A percentile compares a stretch with the other conserved stretches of the same genome.
These are phyloP conservation scores for Sakesphorus luctuosus DNA, from an alignment of 2,113 vertebrate species.

Conservation along the genomic window DNA sequence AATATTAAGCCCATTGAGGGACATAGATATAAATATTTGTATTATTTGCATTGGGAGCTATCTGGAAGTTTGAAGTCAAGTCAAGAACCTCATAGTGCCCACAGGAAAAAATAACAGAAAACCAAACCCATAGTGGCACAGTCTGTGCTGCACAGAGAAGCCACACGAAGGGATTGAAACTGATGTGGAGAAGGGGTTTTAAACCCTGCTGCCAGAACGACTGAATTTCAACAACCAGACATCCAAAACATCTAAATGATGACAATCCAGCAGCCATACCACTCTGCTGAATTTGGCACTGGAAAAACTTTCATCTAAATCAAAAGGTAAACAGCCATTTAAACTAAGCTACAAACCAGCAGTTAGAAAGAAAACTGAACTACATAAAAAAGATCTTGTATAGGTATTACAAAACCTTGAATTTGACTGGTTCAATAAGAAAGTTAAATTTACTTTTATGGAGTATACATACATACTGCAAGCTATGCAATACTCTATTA, in stretches of 20 bases:
- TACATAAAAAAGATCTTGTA: not conserved
- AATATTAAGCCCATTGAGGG: not conserved
- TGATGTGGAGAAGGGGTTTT: not conserved
- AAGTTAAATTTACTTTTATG: not conserved
- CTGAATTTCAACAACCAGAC: not conserved
- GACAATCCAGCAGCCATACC: not conserved
- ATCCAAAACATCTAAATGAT: not conserved
- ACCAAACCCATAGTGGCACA: not conserved
- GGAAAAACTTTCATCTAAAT: not conserved
- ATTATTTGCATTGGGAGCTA: not conserved
- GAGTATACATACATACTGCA: not conserved
- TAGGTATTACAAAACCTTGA: not conserved
- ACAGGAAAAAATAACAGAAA: not conserved
- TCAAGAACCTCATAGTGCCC: not conserved
- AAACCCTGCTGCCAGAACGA: not conserved
- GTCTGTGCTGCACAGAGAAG: not conserved
- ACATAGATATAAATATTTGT: not conserved
- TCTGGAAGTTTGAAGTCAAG: not conserved
- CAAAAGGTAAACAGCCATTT: not conserved
- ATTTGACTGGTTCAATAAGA: not conserved
- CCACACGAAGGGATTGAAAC: not conserved
- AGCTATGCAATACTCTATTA: not conserved
- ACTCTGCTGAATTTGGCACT: not conserved
- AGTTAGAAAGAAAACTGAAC: not conserved
- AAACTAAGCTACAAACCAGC: not conserved